These are phyloP conservation scores for Phthorimaea operculella DNA, from an alignment of 1,140 invertebrate species.

Conservation along the genomic window DNA sequence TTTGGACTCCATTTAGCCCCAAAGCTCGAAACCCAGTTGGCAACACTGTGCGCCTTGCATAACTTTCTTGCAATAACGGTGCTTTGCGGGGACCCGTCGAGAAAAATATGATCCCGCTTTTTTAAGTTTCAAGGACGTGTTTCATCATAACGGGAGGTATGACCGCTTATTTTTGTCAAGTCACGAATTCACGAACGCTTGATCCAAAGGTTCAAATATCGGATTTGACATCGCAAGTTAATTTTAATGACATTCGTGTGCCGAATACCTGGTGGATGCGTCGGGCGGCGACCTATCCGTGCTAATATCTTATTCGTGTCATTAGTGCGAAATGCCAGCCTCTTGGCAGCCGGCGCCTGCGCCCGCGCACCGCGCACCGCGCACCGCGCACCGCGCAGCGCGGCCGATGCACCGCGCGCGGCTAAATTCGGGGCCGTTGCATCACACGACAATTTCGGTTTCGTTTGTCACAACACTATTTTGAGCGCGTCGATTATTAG, in stretches of 20 bases:
- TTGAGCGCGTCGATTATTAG: conserved; percentile 64
- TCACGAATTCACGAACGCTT: too few species aligned
- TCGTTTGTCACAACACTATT: conserved; percentile 62
- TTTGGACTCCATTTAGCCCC: too few species aligned
- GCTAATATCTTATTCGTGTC: conserved; percentile 67
- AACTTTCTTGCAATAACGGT: conserved; percentile 4
- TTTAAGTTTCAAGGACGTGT: too few species aligned
- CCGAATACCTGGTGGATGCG: conserved; percentile 48
- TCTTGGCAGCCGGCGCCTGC: conserved; percentile 51
- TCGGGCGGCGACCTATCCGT: conserved; percentile 40
- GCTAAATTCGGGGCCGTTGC: conserved; percentile 62
- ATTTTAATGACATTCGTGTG: conserved; percentile 44
- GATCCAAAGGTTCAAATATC: too few species aligned
- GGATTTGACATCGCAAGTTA: conserved; percentile 21
- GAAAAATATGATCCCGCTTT: conserved; percentile 17
- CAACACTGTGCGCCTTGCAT: too few species aligned
- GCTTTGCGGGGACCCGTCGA: conserved; percentile 3
- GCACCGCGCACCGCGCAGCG: too few species aligned
- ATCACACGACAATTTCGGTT: conserved; percentile 63
- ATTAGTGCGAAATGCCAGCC: conserved; percentile 65
- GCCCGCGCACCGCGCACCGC: conserved; percentile 47
- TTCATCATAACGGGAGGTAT: too few species aligned
- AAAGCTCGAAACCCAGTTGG: too few species aligned
- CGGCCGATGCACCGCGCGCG: conserved; percentile 56
- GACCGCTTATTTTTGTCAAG: too few species aligned